Evolutionary conservation across 2,113 vertebrate genomes (phyloP).

Genomic region (Rhinopomastus cyanomelas): DNA sequence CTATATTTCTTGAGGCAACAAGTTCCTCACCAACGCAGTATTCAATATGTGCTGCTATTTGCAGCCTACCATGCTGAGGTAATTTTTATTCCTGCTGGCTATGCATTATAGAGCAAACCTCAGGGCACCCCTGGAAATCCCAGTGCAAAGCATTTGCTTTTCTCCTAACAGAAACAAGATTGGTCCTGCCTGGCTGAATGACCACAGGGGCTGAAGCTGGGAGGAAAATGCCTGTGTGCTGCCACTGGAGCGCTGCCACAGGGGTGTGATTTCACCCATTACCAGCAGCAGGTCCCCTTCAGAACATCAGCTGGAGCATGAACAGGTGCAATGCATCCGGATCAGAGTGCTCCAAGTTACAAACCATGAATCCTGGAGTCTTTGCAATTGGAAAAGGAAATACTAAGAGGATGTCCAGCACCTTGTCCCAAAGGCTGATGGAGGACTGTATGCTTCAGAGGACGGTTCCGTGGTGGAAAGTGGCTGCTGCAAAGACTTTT

Average conservation of each 20-base stretch:
- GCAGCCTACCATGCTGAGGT: neutral
- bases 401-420: neutral
- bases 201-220: accelerated
- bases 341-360: neutral
- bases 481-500: neutral
- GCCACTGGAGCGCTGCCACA: neutral
- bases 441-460: neutral
- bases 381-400: neutral
- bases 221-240: neutral
- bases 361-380: neutral
- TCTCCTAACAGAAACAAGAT: neutral
- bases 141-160: neutral
- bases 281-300: neutral
- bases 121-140: neutral
- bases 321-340: neutral
- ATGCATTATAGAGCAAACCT: neutral
- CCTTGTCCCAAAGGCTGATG: neutral
- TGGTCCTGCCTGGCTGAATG: neutral
- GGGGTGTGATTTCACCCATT: neutral
- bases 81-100: neutral
- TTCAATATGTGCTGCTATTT: neutral
- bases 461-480: neutral
- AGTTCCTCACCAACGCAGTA: neutral
- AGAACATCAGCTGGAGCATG: neutral
- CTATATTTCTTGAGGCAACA: neutral